Evolutionary conservation across 2,113 vertebrate genomes (phyloP), one percentile per base, ranked within the genome.

Genomic region (Tetrax tetrax): DNA sequence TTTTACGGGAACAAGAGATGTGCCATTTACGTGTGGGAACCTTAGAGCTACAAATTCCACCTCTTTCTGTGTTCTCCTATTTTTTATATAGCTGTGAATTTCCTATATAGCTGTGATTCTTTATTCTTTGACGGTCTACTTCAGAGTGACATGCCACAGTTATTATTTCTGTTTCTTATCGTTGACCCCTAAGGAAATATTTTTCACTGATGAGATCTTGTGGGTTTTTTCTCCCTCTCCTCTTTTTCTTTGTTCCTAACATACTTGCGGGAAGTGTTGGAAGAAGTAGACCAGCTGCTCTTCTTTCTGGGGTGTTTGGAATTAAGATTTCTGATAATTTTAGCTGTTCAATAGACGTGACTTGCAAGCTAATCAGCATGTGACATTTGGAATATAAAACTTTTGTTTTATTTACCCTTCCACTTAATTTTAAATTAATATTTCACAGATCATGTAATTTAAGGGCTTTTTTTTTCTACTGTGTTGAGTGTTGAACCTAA

Each of bases 381-480:
- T 77, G 68, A 76, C 41, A 63, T 77, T 85, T 87, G 48, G 64
- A 91, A 78, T 69, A 79, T 47, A 76, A 94, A 50, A 17, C 35
- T 80, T 94, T 92, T 12, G 8, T 82, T 92, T 38, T 93, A 38
- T 88, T 95, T 93, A 72, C 50, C 21, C n/a, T 92, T 65, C 63
- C 59, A 54, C 54, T 92, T 90, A 79, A 86, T 76, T 92, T 83
- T 47, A 90, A 93, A 81, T 78, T 0, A 77, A 3, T 88, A 48
- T 79, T 90, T 88, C 18, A 85, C 48, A 85, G 48, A 72, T 88
- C 4, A 12, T 38, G 17, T 45, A 65, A 69, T 77, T 77, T 93
- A 33, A 33, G 21, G 4, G 0, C 4, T 61, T 7, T 61, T 64
- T 82, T 29, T 41, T 41, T 41, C 31, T 64, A 13, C 51, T 85